These are phyloP conservation scores for Monopterus albus DNA, from an alignment of 2,113 vertebrate species.

Conservation along the genomic window DNA sequence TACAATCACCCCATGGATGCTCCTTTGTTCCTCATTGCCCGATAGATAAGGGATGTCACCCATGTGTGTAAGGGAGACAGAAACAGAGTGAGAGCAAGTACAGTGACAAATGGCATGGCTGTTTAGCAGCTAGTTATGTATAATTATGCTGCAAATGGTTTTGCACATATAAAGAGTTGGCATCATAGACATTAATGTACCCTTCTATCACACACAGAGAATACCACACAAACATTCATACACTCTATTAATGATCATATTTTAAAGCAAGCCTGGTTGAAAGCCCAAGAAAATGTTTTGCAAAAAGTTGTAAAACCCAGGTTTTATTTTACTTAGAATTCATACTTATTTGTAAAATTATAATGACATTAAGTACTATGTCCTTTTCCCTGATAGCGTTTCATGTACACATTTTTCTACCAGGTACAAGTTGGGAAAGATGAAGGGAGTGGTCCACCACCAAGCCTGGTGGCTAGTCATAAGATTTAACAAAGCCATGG, in stretches of 20 bases:
- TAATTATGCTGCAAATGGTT: conserved; percentile 69
- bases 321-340: conserved; percentile 32
- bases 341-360: too few relatives aligned
- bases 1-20: conserved; percentile 52
- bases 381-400: conserved; percentile 32
- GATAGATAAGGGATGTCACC: conserved; percentile 66
- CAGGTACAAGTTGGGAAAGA: conserved; percentile 11
- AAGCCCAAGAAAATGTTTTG: conserved; percentile 33
- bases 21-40: conserved; percentile 47
- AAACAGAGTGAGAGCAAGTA: not conserved
- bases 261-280: conserved; percentile 26
- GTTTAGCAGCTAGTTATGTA: conserved; percentile 58
- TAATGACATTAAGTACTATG: not conserved
- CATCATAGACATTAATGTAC: conserved; percentile 48
- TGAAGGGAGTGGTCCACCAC: conserved; percentile 23
- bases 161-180: conserved; percentile 61
- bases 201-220: conserved; percentile 18
- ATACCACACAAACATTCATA: conserved; percentile 3
- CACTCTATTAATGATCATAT: conserved; percentile 45
- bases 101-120: conserved; percentile 53
- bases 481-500: conserved; percentile 56
- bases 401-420: conserved; percentile 43
- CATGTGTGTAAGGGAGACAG: not conserved
- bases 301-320: conserved; percentile 18
- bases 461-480: conserved; percentile 62